Evolutionary conservation across 2,888 invertebrate genomes (phyloP), one percentile per base, ranked within the genome.

Genomic region (Hydropsyche betteni): DNA sequence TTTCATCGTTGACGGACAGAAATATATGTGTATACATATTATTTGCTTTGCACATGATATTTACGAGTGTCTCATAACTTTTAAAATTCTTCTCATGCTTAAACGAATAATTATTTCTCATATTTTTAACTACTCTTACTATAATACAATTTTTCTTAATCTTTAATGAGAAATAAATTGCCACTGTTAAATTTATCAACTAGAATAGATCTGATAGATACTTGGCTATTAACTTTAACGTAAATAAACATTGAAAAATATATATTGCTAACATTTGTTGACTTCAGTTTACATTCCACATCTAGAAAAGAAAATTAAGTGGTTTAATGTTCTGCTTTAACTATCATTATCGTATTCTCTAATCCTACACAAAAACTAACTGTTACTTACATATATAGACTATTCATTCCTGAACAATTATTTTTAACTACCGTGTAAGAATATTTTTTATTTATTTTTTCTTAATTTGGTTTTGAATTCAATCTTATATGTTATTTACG

Each of bases 221-320:
- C 69, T 69, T 69, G 50, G 69, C 69, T 69, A 51, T 69, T 69
- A 69, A 69, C 51, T 69, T 69, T 69, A 69, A 69, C 69, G 69
- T 69, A 69, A 69, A 69, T 69, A 69, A 69, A 44, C 68, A 68
- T 68, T n/a, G 33, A 33, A 34, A 8, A 68, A 36, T 36, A 16
- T 12, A 36, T 36, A 16, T 12, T 10, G 6, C 44, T 44, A 44
- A 44, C 44, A 44, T 44, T 24, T 12, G 38, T 34, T 38, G 16
- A 68, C 36, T 34, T 44, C 51, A 69, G 44, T 14, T 69, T 69
- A 69, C 69, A 69, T 69, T 69, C 69, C 69, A 50, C 16, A 50
- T 5, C 14, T 50, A 53, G 24, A 64, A 64, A 64, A 14, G 55
- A 10, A 55, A 16, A 12, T 55, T 10, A 16, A n/a, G 7, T 55